Base-by-base conservation (phyloP, 2,797 vertebrate species). In the Chanos chanos region DNA sequence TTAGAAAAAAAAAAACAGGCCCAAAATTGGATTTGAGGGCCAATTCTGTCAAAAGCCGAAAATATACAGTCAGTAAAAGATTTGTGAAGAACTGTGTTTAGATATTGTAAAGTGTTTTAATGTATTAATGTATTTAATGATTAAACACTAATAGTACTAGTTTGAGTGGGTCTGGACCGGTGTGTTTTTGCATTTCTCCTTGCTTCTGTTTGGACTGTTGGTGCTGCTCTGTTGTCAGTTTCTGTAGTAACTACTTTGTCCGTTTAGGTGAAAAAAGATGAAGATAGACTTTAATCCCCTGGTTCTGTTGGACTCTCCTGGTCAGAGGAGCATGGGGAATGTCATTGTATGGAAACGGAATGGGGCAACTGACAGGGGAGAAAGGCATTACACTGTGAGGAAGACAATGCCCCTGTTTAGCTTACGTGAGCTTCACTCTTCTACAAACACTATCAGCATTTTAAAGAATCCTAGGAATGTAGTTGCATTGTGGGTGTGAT, bases 381-480 rank as follows among this genome's bases (percentile, higher is more conserved):
- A 21, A 10, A 28, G 10, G 34, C 57, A 57, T 66, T 61, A 65
- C 52, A 71, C 52, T 59, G 67, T 15, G 44, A 40, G 43, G n/a
- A 59, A 59, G 41, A 75, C 73, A 75, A 64, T 69, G 30, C 21
- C 31, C 59, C 36, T 60, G 55, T 64, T 72, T 58, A 64, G 55
- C 64, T 72, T 58, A 64, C 39, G 48, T 40, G 12, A 52, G 16
- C 15, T 18, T 50, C 43, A 63, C 52, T 64, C 52, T 53, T 43
- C 40, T 36, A 41, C 31, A 52, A 61, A 65, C 47, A 58, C 36
- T 54, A 55, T 45, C 51, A n/a, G n/a, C n/a, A n/a, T n/a, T n/a
- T 37, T 33, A 27, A 68, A 61, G 67, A 59, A 73, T 76, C 45
- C 39, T 1, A 68, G 18, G 65, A 68, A 70, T 76, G 60, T 56